Base-by-base conservation (phyloP, 2,797 vertebrate genomes). In the Silurus aristotelis region DNA sequence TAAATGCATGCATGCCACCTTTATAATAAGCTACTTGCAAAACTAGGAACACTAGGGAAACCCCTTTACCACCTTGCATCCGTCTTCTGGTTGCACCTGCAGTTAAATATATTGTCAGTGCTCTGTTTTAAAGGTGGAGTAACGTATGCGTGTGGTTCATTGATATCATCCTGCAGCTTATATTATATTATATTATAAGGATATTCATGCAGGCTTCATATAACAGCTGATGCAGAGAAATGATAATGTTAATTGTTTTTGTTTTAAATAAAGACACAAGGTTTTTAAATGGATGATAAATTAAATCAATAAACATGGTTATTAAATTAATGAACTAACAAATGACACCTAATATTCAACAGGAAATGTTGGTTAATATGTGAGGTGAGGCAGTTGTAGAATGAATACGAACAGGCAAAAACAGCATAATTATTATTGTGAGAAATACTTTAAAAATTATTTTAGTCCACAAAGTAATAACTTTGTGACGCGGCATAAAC, bases 11-110 rank as follows among this genome's bases (percentile, higher is more conserved):
- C 8, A 22, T 10, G 5, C 55, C 15, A 15, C 2, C 6, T 76
- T 8, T 10, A 31, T 31, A 76, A 77, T 38, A 46, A 46, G 13
- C 14, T 25, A 20, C 46, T 79, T 63, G 27, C 17, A 31, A 38
- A 4, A 10, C 63, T 63, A 81, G 79, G 79, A 38, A 38, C 38
- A 25, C 63, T 63, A 81, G 79, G 79, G 79, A 81, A 81, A 81
- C 63, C 31, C 61, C 46, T 66, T 80, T 66, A 80, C 63, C 79
- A 66, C 52, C 14, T 78, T 46, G 20, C 20, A 63, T 80, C 66
- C 2, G 2, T 80, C 79, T 19, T 52, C 58, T 20, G 8, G 61
- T 63, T 12, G 79, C 61, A 79, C 61, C 78, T 80, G 78, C 63
- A 67, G 15, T 52, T 64, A 2, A 46, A 63, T 25, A 1, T 64